Evolutionary conservation across 2,113 vertebrate genomes (phyloP).

Genomic region (Delphinus delphis): DNA sequence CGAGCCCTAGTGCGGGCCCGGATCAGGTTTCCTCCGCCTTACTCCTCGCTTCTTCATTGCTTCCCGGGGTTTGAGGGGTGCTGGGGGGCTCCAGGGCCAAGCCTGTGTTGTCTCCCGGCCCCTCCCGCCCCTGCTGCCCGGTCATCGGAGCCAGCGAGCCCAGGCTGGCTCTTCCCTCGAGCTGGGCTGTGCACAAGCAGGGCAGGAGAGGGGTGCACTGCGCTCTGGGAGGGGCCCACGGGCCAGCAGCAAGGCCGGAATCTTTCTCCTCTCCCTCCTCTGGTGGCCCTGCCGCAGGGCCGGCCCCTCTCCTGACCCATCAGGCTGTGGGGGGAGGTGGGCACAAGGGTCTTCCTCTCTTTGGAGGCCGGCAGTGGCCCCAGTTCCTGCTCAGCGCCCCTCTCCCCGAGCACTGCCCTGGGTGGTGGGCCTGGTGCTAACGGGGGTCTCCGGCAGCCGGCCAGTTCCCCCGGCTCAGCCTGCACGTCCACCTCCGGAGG

Average conservation of each 20-base stretch:
- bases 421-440: neutral
- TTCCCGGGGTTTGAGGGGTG: neutral
- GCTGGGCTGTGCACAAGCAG: rapidly evolving
- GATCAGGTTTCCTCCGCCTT: neutral
- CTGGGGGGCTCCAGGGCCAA: neutral
- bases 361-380: neutral
- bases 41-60: rapidly evolving
- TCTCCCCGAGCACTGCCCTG: rapidly evolving
- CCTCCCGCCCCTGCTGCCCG: neutral
- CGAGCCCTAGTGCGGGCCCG: rapidly evolving
- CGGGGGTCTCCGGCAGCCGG: conserved; percentile 84
- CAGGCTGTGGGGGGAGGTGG: neutral
- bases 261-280: neutral
- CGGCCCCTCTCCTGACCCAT: neutral
- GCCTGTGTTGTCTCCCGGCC: neutral
- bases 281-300: neutral
- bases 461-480: conserved; percentile 94
- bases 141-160: neutral
- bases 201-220: rapidly evolving
- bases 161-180: neutral
- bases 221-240: too few relatives aligned
- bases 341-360: neutral
- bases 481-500: conserved; percentile 92
- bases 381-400: rapidly evolving
- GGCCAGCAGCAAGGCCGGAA: rapidly evolving